phyloP scores from a whole-genome alignment of 2,113 vertebrate genomes.

The Leuciscus idus region DNA sequence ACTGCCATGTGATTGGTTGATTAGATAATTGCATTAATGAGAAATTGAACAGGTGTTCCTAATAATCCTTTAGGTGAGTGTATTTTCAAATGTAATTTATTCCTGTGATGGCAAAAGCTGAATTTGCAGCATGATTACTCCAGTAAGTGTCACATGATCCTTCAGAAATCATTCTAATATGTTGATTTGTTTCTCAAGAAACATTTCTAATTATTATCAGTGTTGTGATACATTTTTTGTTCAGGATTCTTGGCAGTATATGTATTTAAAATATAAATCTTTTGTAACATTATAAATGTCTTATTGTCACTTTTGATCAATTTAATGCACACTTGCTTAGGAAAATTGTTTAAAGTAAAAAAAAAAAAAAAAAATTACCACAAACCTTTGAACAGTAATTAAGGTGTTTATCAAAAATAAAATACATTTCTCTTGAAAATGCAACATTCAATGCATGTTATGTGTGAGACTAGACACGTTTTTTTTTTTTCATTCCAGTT shows the following conservation, averaged over 20 bases:
- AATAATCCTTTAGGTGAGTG: no score
- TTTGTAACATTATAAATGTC: background rate
- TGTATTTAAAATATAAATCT: background rate
- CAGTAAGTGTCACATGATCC: background rate
- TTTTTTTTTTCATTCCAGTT: background rate
- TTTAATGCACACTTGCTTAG: background rate
- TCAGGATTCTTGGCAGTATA: background rate
- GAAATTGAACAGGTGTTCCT: no score
- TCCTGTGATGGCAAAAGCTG: background rate
- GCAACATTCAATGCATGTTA: background rate
- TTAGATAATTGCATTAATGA: no score
- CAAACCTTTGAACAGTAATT: background rate
- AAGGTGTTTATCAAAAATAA: background rate
- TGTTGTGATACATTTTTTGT: background rate
- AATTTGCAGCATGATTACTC: background rate
- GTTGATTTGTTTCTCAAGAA: background rate
- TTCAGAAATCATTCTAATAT: background rate
- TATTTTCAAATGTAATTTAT: background rate
- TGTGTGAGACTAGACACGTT: background rate
- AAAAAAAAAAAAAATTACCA: background rate
- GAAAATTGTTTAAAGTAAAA: background rate
- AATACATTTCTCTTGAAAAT: background rate
- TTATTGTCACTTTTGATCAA: background rate
- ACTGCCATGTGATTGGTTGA: no score
- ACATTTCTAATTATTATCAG: background rate